Evolutionary conservation across 2,113 vertebrate species (phyloP).

Genomic region (Balaeniceps rex): DNA sequence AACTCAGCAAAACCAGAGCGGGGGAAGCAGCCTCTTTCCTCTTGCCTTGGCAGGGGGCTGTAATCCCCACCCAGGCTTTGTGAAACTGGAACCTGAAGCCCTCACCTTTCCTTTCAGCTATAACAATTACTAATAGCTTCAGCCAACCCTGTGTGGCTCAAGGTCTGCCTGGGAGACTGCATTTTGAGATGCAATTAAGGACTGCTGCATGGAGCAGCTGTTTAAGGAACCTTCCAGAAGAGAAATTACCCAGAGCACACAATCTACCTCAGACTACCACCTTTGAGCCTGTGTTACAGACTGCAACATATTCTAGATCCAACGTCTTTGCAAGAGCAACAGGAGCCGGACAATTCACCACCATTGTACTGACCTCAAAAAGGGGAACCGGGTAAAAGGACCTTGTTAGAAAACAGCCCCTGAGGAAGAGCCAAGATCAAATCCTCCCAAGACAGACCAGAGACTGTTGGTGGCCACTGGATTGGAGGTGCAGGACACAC

Average conservation of each 20-base stretch:
- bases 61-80: neutral
- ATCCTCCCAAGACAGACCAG: neutral
- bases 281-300: neutral
- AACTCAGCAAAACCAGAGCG: neutral
- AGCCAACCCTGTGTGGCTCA: neutral
- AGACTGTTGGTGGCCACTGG: neutral
- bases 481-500: neutral
- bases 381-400: neutral
- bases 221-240: neutral
- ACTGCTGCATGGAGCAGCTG: neutral
- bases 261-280: neutral
- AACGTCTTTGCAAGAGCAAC: neutral
- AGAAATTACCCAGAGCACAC: neutral
- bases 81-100: neutral
- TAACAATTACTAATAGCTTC: neutral
- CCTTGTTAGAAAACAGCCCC: neutral
- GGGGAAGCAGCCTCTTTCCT: neutral
- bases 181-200: fast-evolving
- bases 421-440: neutral
- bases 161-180: neutral
- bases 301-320: neutral
- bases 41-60: neutral
- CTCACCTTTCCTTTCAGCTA: neutral
- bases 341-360: neutral
- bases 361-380: neutral